A percentile compares a stretch with the other conserved stretches of the same genome.
phyloP scores from a whole-genome alignment of 2,888 invertebrate genomes.

The Phengaris alcon region DNA sequence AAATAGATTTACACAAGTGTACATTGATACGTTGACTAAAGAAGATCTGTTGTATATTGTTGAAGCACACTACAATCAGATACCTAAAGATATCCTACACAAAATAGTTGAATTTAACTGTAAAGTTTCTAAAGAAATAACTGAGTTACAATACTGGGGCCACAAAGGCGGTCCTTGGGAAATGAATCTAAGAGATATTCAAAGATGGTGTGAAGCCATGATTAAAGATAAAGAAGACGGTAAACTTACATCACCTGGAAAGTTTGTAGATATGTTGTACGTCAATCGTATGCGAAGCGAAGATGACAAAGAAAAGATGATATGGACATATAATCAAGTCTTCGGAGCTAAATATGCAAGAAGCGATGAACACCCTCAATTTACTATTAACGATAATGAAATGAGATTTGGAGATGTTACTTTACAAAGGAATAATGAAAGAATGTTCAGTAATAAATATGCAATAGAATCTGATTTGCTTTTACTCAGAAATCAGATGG shows the following conservation, averaged over 20 bases:
- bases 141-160: conserved; percentile 84
- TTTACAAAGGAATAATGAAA: conserved; percentile 62
- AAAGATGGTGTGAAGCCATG: conserved; percentile 93
- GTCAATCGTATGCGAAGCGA: conserved; percentile 90
- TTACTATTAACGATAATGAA: conserved; percentile 78
- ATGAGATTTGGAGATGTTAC: conserved; percentile 83
- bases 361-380: conserved; percentile 75
- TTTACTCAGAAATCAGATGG: conserved; percentile 79
- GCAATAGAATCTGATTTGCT: conserved; percentile 63
- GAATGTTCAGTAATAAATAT: conserved; percentile 58
- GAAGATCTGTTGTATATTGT: conserved; percentile 85
- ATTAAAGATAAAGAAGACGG: conserved; percentile 59
- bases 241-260: conserved; percentile 70
- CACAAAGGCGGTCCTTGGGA: conserved; percentile 95
- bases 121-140: conserved; percentile 81
- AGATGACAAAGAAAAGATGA: conserved; percentile 87
- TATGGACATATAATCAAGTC: conserved; percentile 65
- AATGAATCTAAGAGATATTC: conserved; percentile 96
- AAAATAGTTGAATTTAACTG: conserved; percentile 90
- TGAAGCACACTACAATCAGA: conserved; percentile 80
- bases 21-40: conserved; percentile 81
- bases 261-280: conserved; percentile 89
- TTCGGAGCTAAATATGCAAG: conserved; percentile 73
- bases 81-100: conserved; percentile 80
- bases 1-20: conserved; percentile 97